These are phyloP conservation scores for Nothocercus julius DNA, from an alignment of 2,113 vertebrate genomes.

Conservation along the genomic window DNA sequence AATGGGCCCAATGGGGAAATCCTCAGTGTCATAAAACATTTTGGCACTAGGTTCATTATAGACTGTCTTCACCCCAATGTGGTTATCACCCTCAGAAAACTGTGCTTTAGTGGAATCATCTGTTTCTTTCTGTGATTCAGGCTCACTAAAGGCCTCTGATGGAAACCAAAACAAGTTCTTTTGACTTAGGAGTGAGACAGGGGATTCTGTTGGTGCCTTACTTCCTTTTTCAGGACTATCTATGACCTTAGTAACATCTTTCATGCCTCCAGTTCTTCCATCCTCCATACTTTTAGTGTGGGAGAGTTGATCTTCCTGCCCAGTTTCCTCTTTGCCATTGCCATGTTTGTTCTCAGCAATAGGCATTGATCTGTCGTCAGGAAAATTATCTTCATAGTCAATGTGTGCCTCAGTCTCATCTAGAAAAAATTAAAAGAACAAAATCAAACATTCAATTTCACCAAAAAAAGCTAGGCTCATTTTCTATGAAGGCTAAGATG, in stretches of 20 bases:
- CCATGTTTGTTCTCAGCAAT: slow-evolving; percentile 57
- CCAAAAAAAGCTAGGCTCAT: not conserved
- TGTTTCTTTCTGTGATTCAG: slow-evolving; percentile 57
- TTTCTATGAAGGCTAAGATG: not conserved
- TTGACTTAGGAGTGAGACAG: slow-evolving; percentile 83
- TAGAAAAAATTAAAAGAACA: slow-evolving; percentile 46
- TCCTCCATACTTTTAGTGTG: slow-evolving; percentile 44
- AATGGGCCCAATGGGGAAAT: slow-evolving; percentile 61
- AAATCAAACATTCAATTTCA: not conserved
- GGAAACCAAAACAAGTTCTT: slow-evolving; percentile 92
- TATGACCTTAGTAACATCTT: slow-evolving; percentile 40
- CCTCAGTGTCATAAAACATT: slow-evolving; percentile 53
- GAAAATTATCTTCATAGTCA: slow-evolving; percentile 94
- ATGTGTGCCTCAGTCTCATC: slow-evolving; percentile 84
- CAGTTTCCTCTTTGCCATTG: slow-evolving; percentile 45
- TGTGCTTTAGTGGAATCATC: slow-evolving; percentile 58
- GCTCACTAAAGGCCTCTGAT: slow-evolving; percentile 81
- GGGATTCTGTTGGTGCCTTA: slow-evolving; percentile 77
- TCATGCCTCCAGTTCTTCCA: slow-evolving; percentile 1
- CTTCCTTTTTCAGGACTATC: slow-evolving; percentile 12
- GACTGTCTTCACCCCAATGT: slow-evolving; percentile 68
- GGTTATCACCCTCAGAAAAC: slow-evolving; percentile 71
- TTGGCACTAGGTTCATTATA: slow-evolving; percentile 61
- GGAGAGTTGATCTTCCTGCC: slow-evolving; percentile 51
- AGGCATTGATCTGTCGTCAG: slow-evolving; percentile 80